Base-by-base conservation (phyloP, 1,140 invertebrate genomes). In the Sinella curviseta region DNA sequence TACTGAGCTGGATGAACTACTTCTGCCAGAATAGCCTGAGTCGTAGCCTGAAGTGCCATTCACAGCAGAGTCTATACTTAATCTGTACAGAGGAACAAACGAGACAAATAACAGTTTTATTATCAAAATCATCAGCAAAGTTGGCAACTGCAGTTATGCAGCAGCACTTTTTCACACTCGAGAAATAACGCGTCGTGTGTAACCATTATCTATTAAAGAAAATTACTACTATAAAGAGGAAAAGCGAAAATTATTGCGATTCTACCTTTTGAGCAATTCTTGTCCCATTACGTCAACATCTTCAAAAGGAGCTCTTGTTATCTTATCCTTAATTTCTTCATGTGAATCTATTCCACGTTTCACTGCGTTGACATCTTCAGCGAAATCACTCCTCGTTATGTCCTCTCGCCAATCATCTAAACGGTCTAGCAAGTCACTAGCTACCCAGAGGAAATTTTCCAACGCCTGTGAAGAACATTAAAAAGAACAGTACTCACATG, bases 361-460 rank as follows among this genome's bases (percentile, higher is more conserved):
- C 0, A 97, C 95, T 73, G 94, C 92, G 35, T 91, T 92, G 0
- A 97, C 94, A 87, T 98, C 96, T 85, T 97, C 95, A 1, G 94
- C 95, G 87, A 95, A 95, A 85, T 97, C 94, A 85, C 94, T 95
- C 77, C 94, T 90, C 77, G 93, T 93, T 24, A 98, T 89, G 86
- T 97, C 95, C 86, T 97, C 94, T 85, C 96, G 93, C 65, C 95
- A 88, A 86, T 96, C 94, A 85, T 98, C 96, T 57, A 98, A 89
- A 76, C 95, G 91, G 86, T 97, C 95, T 48, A 97, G 89, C 79
- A 98, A 89, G 86, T 98, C 97, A 33, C 93, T 92, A 1, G 95
- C 94, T 89, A 97, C 95, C 94, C 95, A 97, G 77, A 94, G 92
- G 86, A 98, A 96, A 86, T 97, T 95, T 88, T 99, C 97, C 79